Percentiles rank a stretch among this genome's conserved stretches.
phyloP scores from a whole-genome alignment of 2,888 invertebrate species.

The Rhagium mordax region DNA sequence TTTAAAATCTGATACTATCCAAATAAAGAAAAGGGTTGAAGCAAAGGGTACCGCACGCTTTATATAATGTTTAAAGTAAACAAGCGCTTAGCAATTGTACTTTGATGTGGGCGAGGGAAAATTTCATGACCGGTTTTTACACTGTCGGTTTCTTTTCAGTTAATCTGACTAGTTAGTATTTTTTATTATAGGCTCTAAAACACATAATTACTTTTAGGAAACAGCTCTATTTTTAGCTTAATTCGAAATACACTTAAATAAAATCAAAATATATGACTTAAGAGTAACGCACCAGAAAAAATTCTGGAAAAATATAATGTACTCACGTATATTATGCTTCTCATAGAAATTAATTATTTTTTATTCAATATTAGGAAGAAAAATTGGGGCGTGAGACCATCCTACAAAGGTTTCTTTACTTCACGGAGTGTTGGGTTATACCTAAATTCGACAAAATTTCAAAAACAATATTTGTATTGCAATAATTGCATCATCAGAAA shows the following conservation, averaged over 20 bases:
- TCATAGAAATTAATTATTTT: too few species aligned
- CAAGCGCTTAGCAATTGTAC: constrained; percentile 43
- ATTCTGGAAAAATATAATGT: too few species aligned
- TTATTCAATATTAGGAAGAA: too few species aligned
- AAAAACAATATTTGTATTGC: too few species aligned
- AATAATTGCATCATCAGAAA: too few species aligned
- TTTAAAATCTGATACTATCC: constrained; percentile 40
- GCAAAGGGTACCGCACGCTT: constrained; percentile 41
- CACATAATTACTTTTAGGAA: constrained; percentile 11
- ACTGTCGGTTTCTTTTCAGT: constrained; percentile 32
- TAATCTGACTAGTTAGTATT: constrained; percentile 16
- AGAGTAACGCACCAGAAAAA: not conserved
- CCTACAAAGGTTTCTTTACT: too few species aligned
- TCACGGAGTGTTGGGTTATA: too few species aligned
- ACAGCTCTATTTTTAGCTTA: constrained; percentile 19
- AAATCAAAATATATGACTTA: not conserved
- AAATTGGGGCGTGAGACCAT: too few species aligned
- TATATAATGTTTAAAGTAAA: constrained; percentile 42
- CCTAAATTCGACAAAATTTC: too few species aligned
- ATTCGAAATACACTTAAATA: not conserved
- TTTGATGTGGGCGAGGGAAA: constrained; percentile 49
- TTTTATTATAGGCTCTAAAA: constrained; percentile 23
- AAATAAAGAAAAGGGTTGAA: constrained; percentile 34
- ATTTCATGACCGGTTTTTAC: constrained; percentile 43
- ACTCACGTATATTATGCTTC: too few species aligned